A percentile compares a stretch with the other conserved stretches of the same genome.
Evolutionary conservation across 1,140 invertebrate genomes (phyloP).

Genomic region (Macrocentrus cingulum): DNA sequence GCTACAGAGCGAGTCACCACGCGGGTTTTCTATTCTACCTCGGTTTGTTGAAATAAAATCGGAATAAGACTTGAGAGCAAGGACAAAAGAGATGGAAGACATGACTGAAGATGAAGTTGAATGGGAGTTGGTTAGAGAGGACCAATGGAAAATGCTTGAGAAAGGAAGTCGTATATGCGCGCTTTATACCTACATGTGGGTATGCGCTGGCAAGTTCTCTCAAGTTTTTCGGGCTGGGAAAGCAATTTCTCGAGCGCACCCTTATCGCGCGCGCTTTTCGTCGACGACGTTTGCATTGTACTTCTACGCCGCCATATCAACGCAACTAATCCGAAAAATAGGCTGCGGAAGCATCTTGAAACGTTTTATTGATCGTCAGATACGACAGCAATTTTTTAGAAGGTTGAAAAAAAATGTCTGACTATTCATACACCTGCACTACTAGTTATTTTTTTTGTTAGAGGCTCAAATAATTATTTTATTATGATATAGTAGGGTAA

Average conservation of each 20-base stretch:
- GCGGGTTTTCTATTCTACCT: constrained; percentile 1
- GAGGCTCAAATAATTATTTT: too few relatives aligned
- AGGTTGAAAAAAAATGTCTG: too few relatives aligned
- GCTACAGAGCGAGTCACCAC: background rate
- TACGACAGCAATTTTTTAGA: too few relatives aligned
- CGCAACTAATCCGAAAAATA: constrained; percentile 19
- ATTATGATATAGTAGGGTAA: too few relatives aligned
- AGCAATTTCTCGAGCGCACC: constrained; percentile 28
- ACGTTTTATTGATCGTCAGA: too few relatives aligned
- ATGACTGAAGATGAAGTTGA: background rate
- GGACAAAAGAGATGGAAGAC: constrained; percentile 1
- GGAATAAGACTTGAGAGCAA: constrained; percentile 25
- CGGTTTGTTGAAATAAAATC: background rate
- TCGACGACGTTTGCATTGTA: constrained; percentile 27
- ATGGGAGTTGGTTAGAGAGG: background rate
- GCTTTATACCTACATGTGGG: constrained; percentile 2
- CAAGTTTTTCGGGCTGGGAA: constrained; percentile 5
- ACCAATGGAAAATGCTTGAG: background rate
- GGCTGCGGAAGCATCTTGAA: too few relatives aligned
- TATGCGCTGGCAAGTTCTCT: constrained; percentile 13
- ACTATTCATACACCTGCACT: too few relatives aligned
- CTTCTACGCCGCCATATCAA: constrained; percentile 21
- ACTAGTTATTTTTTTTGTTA: too few relatives aligned
- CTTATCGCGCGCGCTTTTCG: constrained; percentile 26
- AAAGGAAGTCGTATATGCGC: background rate